phyloP scores from a whole-genome alignment of 2,113 vertebrate genomes.

The Chaetura pelagica region DNA sequence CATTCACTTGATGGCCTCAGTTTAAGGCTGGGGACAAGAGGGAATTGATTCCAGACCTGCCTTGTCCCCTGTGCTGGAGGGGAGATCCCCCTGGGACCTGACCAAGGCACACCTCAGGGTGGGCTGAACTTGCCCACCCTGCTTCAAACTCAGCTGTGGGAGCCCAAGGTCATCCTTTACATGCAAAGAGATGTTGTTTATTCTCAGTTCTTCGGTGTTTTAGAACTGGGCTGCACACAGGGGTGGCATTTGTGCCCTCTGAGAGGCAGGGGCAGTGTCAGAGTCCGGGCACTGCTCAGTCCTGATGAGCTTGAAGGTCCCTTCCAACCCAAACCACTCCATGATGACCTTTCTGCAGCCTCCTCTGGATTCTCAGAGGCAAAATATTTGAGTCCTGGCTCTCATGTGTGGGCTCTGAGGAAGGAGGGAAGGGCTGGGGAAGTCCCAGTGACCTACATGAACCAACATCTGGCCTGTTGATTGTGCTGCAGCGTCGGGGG shows the following conservation, averaged over 20 bases:
- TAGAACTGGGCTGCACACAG: accelerated
- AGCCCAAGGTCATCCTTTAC: neutral
- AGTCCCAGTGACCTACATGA: conserved; percentile 39
- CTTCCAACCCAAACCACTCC: too few relatives aligned
- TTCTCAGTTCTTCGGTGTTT: neutral
- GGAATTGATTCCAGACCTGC: neutral
- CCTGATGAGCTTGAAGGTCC: too few relatives aligned
- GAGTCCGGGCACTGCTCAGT: neutral
- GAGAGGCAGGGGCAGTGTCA: accelerated
- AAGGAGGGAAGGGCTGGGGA: neutral
- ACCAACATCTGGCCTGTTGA: neutral
- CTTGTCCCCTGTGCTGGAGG: neutral
- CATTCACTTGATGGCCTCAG: neutral
- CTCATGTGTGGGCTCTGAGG: neutral
- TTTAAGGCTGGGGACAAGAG: neutral
- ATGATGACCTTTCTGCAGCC: neutral
- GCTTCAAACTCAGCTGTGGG: neutral
- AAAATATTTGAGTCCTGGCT: neutral
- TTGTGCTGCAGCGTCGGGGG: neutral
- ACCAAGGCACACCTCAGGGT: neutral
- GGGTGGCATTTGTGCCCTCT: accelerated
- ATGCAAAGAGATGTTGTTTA: neutral
- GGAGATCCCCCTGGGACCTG: neutral
- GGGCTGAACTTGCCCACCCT: neutral
- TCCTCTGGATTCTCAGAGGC: neutral